phyloP scores from a whole-genome alignment of 2,797 vertebrate species.

The Babyrousa celebensis region DNA sequence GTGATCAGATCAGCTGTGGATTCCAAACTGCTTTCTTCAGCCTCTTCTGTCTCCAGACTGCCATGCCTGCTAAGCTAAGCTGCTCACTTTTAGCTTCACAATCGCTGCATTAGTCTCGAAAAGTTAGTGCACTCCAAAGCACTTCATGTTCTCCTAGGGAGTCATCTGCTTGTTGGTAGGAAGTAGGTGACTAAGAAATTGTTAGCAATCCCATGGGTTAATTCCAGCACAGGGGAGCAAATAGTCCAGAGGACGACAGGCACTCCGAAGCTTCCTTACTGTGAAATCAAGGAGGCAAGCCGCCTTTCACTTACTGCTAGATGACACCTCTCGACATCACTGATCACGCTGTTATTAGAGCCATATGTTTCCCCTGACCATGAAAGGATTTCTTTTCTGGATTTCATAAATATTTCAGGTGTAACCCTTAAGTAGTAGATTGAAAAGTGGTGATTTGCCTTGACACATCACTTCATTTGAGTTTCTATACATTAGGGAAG shows the following conservation, averaged over 20 bases:
- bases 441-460: not conserved
- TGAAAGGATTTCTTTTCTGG: not conserved
- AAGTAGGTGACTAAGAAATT: slow-evolving; percentile 62
- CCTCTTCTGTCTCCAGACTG: not conserved
- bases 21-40: not conserved
- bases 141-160: slow-evolving; percentile 69
- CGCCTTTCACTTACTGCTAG: not conserved
- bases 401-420: slow-evolving; percentile 27
- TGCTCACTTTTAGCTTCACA: not conserved
- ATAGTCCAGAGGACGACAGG: not conserved
- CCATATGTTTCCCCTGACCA: not conserved
- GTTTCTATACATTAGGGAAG: slow-evolving; percentile 40
- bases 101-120: not conserved
- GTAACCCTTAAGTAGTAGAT: not conserved
- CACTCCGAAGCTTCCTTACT: not conserved
- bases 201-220: not conserved
- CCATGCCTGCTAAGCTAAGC: not conserved
- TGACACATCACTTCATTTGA: not conserved
- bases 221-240: slow-evolving; percentile 4
- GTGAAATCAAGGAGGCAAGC: slow-evolving; percentile 7
- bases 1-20: not conserved
- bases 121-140: not conserved
- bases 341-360: not conserved
- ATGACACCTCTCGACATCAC: not conserved
- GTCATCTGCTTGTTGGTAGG: slow-evolving; percentile 35